Conservation (phyloP, 1,140 invertebrate genomes). For the Orchestia grillus region DNA sequence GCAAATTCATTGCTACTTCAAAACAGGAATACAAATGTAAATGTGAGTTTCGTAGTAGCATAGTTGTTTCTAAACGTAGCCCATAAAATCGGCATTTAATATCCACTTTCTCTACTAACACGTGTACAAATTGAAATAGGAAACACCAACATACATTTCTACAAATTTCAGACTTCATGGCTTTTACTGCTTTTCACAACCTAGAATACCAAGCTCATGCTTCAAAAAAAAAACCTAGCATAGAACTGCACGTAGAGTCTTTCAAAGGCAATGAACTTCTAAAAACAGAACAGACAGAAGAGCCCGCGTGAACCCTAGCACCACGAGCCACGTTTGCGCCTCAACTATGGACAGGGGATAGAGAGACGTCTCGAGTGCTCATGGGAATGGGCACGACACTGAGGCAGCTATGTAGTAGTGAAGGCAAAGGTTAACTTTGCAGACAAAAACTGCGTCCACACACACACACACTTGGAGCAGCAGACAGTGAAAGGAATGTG, state of each 20-base stretch:
- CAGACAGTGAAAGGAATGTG: constrained; percentile 51
- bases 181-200: background rate
- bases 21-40: background rate
- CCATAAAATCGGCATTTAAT: background rate
- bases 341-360: background rate
- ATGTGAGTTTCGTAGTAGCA: background rate
- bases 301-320: background rate
- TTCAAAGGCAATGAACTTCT: background rate
- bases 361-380: background rate
- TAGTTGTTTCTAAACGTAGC: background rate
- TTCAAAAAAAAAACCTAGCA: background rate
- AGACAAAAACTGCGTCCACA: constrained; percentile 2
- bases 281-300: background rate
- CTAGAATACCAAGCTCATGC: background rate
- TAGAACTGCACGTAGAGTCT: background rate
- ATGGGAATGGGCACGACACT: background rate
- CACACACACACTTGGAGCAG: background rate
- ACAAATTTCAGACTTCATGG: background rate
- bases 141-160: background rate
- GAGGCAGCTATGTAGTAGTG: background rate
- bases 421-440: constrained; percentile 42
- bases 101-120: background rate
- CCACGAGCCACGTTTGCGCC: background rate
- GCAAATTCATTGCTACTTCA: no score
- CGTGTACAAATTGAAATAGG: background rate